phyloP scores from a whole-genome alignment of 2,888 invertebrate genomes.

The Drosophila setosimentum region DNA sequence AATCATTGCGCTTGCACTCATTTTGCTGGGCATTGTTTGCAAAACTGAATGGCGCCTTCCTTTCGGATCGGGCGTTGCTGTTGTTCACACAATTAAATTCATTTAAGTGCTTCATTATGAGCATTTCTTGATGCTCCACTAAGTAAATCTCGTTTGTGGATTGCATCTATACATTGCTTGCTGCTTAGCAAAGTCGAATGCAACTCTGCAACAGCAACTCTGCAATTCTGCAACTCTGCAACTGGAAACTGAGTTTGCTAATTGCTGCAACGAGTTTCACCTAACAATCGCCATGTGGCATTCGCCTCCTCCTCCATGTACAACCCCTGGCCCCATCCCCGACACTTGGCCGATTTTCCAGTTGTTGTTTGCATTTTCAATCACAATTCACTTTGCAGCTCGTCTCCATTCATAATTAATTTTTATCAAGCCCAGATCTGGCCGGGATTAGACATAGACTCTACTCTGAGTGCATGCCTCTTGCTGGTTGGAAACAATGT shows the following conservation, averaged over 20 bases:
- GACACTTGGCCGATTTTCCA: constrained; percentile 67
- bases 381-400: constrained; percentile 46
- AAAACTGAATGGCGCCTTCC: constrained; percentile 58
- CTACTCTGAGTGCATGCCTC: constrained; percentile 34
- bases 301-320: not conserved
- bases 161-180: constrained; percentile 13
- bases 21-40: constrained; percentile 69
- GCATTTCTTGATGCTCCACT: constrained; percentile 70
- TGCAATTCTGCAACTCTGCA: constrained; percentile 14
- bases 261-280: constrained; percentile 75
- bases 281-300: constrained; percentile 54
- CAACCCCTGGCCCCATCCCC: not conserved
- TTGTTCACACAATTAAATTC: constrained; percentile 81
- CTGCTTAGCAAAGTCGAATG: constrained; percentile 32
- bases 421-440: constrained; percentile 70
- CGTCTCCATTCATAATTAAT: constrained; percentile 70
- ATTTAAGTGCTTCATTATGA: constrained; percentile 81
- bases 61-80: constrained; percentile 23
- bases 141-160: constrained; percentile 71
- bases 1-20: constrained; percentile 66
- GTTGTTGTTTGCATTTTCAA: constrained; percentile 76
- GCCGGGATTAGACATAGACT: constrained; percentile 59
- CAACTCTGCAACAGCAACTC: constrained; percentile 15
- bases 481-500: constrained; percentile 65
- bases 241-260: constrained; percentile 47